Conservation (phyloP, 2,888 invertebrate species). For the Patella pellucida region DNA sequence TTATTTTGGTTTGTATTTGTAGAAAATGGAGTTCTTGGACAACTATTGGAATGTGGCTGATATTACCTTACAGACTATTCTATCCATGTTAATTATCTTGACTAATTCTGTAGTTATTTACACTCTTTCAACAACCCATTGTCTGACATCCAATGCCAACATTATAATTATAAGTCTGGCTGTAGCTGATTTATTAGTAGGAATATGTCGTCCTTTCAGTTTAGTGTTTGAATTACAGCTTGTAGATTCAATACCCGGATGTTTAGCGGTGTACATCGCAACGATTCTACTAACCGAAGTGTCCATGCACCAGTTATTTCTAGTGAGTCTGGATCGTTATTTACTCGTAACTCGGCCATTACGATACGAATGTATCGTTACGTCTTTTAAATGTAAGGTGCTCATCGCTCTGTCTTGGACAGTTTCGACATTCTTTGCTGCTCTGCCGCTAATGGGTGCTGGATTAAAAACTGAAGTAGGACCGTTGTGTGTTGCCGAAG, state of each 20-base stretch:
- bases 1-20: no score
- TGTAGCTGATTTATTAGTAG: slow-evolving; percentile 15
- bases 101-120: slow-evolving; percentile 7
- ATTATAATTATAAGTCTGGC: slow-evolving; percentile 17
- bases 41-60: not conserved
- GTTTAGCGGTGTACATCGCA: not conserved
- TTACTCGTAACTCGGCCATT: slow-evolving; percentile 3
- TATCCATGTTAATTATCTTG: not conserved
- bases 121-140: not conserved
- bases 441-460: slow-evolving; percentile 8
- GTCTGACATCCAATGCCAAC: slow-evolving; percentile 6
- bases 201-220: slow-evolving; percentile 3
- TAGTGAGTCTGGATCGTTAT: slow-evolving; percentile 15
- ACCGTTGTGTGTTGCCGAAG: slow-evolving; percentile 1
- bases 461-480: not conserved
- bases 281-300: slow-evolving; percentile 6
- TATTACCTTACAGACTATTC: not conserved
- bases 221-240: not conserved
- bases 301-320: slow-evolving; percentile 17
- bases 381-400: not conserved
- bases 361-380: slow-evolving; percentile 1
- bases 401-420: not conserved
- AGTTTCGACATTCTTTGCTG: not conserved
- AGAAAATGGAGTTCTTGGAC: no score
- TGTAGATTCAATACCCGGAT: not conserved